Evolutionary conservation across 2,113 vertebrate genomes (phyloP), one percentile per base, ranked within the genome.

Genomic region (Gobiocypris rarus): DNA sequence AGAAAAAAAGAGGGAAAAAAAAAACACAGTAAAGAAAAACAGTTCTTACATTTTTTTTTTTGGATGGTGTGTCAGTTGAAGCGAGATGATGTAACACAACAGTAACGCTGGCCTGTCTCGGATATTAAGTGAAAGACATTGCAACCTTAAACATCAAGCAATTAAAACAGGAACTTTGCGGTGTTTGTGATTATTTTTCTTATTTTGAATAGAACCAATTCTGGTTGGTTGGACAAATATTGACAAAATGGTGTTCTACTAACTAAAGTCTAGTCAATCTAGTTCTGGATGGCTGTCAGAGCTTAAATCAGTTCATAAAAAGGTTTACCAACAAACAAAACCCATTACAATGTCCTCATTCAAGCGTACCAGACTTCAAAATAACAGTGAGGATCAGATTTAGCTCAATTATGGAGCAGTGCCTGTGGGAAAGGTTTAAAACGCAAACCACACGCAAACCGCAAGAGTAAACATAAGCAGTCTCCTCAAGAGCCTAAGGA

Each of bases 71-170:
- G 87, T 74, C 83, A 48, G 63, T 69, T 65, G 79, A 63, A 48
- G 28, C 69, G 75, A 75, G 89, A 78, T 91, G 91, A 93, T 85
- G 90, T 84, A 93, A 92, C 56, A 9, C 34, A 78, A 86, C 41
- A 75, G 91, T 88, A 94, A 92, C 52, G 77, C 59, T 87, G 84
- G 48, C 9, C 59, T 77, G 52, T 6, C 75, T 19, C 2, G 4
- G 70, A 41, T 75, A 75, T 9, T 50, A 17, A 6, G 9, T 54
- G 52, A 63, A 85, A 79, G 41, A 70, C 59, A 80, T 31, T 52
- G 48, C 78, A 61, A 82, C 74, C 22, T 77, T 78, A 59, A 50
- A 77, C 38, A 41, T 13, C 24, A 31, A 6, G 26, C 4, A 14
- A 50, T 48, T 73, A 48, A 45, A 13, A 76, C 4, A 56, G 19